A percentile compares a stretch with the other conserved stretches of the same genome.
These are phyloP conservation scores for Lates calcarifer DNA, from an alignment of 2,113 vertebrate genomes.

Conservation along the genomic window DNA sequence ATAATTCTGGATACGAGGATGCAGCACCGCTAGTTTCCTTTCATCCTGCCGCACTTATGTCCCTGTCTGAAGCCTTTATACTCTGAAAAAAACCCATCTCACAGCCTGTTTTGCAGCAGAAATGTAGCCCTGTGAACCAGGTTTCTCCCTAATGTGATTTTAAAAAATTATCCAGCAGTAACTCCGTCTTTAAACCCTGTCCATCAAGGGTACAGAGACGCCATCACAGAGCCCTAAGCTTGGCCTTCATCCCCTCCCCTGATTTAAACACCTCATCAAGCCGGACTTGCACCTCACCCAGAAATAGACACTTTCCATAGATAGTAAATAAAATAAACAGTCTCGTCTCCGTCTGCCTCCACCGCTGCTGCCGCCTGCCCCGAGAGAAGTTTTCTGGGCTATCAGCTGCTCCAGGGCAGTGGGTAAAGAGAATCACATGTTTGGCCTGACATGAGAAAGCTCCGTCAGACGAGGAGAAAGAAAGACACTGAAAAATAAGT, in stretches of 20 bases:
- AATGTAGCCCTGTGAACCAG: not conserved
- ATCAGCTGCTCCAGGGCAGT: constrained; percentile 60
- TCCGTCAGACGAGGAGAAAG: constrained; percentile 63
- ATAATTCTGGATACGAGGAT: too few species aligned
- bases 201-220: constrained; percentile 8
- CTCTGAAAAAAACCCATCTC: too few species aligned
- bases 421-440: constrained; percentile 80
- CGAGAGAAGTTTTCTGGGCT: constrained; percentile 34
- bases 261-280: constrained; percentile 78
- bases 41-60: not conserved
- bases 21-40: not conserved
- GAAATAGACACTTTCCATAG: constrained; percentile 71
- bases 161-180: not conserved
- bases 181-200: not conserved
- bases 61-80: too few species aligned
- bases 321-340: constrained; percentile 72
- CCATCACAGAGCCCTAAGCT: not conserved
- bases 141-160: not conserved
- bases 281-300: constrained; percentile 61
- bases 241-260: constrained; percentile 36
- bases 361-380: constrained; percentile 20
- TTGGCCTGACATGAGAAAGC: constrained; percentile 77
- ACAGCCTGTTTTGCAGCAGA: not conserved
- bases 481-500: constrained; percentile 45
- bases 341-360: constrained; percentile 32